A percentile compares a stretch with the other conserved stretches of the same genome.
These are phyloP conservation scores for Apeltes quadracus DNA, from an alignment of 2,113 vertebrate genomes.

Conservation along the genomic window DNA sequence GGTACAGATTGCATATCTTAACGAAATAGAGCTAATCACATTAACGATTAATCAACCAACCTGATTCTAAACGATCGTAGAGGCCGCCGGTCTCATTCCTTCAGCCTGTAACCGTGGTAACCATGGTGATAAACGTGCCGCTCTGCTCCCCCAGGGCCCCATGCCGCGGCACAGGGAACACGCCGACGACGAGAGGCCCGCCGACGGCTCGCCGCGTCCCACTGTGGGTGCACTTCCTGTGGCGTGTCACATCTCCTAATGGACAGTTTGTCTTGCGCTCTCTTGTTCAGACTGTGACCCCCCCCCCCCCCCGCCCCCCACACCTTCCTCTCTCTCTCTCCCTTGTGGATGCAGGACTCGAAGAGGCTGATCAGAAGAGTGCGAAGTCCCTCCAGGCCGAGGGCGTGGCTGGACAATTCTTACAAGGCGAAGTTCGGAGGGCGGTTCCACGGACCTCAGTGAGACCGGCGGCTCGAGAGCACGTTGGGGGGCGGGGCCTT, in stretches of 20 bases:
- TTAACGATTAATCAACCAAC: not conserved
- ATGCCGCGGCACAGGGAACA: slow-evolving; percentile 38
- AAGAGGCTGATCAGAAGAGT: slow-evolving; percentile 61
- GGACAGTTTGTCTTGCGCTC: not conserved
- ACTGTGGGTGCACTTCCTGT: slow-evolving; percentile 26
- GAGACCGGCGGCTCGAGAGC: slow-evolving; percentile 19
- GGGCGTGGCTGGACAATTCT: slow-evolving; percentile 35
- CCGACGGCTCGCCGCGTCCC: slow-evolving; percentile 5
- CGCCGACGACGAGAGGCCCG: slow-evolving; percentile 26
- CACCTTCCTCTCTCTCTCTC: too few relatives aligned
- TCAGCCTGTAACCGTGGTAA: not conserved
- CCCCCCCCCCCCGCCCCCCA: too few relatives aligned
- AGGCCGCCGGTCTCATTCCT: not conserved
- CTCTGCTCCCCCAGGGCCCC: slow-evolving; percentile 31
- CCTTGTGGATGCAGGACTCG: slow-evolving; percentile 42
- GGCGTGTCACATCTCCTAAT: not conserved
- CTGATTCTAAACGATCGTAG: not conserved
- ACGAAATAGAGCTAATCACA: too few relatives aligned
- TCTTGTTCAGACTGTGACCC: not conserved
- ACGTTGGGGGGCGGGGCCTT: not conserved
- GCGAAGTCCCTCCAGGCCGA: slow-evolving; percentile 54
- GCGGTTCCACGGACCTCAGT: slow-evolving; percentile 46
- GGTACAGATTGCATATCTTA: too few relatives aligned
- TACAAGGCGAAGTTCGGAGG: slow-evolving; percentile 60
- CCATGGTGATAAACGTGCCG: not conserved